Conservation (phyloP, 2,797 vertebrate species). For the Lagodon rhomboides region DNA sequence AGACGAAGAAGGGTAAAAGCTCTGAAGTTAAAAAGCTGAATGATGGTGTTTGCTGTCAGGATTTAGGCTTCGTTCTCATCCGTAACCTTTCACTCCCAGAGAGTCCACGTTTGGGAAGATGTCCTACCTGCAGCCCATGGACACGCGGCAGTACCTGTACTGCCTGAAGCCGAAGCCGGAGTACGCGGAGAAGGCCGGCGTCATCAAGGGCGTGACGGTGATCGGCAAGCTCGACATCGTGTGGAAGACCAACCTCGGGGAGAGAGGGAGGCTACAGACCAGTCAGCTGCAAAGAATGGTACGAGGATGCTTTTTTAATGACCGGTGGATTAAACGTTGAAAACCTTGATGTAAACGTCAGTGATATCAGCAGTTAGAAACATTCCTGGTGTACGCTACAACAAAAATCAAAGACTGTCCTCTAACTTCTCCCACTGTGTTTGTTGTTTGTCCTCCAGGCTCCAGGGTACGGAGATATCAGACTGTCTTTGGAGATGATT, state of each 20-base stretch:
- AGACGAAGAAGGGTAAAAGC: conserved; percentile 86
- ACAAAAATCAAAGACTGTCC: background rate
- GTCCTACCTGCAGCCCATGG: conserved; percentile 98
- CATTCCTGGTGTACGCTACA: no score
- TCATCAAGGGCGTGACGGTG: conserved; percentile 98
- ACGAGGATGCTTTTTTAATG: conserved; percentile 34
- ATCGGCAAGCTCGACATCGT: conserved; percentile 99
- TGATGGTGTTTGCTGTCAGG: background rate
- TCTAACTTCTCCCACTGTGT: background rate
- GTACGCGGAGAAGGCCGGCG: conserved; percentile 97
- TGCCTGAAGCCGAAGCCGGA: conserved; percentile 98
- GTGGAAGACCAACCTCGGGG: conserved; percentile 99
- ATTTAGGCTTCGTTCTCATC: background rate
- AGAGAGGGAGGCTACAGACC: conserved; percentile 96
- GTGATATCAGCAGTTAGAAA: no score
- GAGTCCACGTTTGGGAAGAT: conserved; percentile 96
- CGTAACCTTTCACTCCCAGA: conserved; percentile 69
- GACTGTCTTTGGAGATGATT: conserved; percentile 95
- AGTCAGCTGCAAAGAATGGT: conserved; percentile 99
- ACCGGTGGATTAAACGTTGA: no score
- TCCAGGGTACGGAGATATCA: conserved; percentile 97
- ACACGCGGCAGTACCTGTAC: conserved; percentile 98
- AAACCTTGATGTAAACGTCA: no score
- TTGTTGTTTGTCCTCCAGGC: conserved; percentile 83
- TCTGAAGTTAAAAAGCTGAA: no score